Conservation (phyloP, 2,113 vertebrate species). For the Chascanopsetta lugubris region DNA sequence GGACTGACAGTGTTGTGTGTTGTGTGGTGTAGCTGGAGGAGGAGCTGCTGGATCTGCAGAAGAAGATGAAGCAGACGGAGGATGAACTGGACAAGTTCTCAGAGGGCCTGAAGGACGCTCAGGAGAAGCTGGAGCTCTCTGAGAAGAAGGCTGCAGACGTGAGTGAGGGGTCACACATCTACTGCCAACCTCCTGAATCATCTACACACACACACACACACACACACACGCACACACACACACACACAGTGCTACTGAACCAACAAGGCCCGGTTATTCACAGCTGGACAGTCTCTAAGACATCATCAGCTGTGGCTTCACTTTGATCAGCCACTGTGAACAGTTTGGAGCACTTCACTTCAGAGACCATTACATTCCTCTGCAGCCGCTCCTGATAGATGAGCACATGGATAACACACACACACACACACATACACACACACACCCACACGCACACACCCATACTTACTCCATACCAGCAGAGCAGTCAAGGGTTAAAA, state of each 20-base stretch:
- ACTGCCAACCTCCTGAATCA: no score
- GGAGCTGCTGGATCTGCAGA: slow-evolving; percentile 90
- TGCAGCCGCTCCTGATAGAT: slow-evolving; percentile 68
- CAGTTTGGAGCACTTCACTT: slow-evolving; percentile 50
- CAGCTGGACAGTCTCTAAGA: slow-evolving; percentile 51
- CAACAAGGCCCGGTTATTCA: slow-evolving; percentile 36
- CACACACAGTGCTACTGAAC: background rate
- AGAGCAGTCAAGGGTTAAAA: background rate
- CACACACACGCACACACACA: background rate
- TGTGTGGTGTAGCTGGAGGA: slow-evolving; percentile 85
- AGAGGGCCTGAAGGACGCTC: slow-evolving; percentile 88
- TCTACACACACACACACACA: background rate
- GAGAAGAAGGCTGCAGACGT: slow-evolving; percentile 93
- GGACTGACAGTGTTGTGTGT: slow-evolving; percentile 27
- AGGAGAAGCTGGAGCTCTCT: slow-evolving; percentile 91
- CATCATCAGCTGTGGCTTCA: slow-evolving; percentile 64
- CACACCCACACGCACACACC: background rate
- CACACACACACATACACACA: background rate
- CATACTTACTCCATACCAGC: background rate
- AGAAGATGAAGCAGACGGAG: slow-evolving; percentile 89
- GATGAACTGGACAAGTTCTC: slow-evolving; percentile 88
- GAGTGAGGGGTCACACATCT: slow-evolving; percentile 64
- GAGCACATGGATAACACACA: slow-evolving; percentile 41
- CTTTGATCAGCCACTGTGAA: slow-evolving; percentile 71
- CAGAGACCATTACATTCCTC: slow-evolving; percentile 67